phyloP scores from a whole-genome alignment of 1,140 invertebrate species.

The Caenorhabditis briggsae region DNA sequence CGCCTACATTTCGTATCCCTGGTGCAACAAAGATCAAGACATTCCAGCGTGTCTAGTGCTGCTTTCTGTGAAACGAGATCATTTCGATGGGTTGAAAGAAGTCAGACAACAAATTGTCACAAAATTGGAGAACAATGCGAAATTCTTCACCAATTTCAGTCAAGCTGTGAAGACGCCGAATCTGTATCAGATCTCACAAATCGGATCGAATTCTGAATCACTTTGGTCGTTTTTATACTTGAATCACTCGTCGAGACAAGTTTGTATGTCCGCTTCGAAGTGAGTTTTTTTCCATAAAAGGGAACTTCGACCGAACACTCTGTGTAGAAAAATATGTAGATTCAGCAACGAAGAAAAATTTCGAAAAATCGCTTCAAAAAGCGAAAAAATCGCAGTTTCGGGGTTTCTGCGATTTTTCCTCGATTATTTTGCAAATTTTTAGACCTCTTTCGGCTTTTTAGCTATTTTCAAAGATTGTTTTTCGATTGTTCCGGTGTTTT shows the following conservation, averaged over 20 bases:
- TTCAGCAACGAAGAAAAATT: no score
- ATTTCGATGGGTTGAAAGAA: conserved; percentile 55
- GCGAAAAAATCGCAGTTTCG: no score
- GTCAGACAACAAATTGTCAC: conserved; percentile 49
- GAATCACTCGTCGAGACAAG: conserved; percentile 53
- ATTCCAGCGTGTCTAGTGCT: conserved; percentile 55
- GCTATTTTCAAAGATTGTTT: no score
- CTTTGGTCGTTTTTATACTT: conserved; percentile 62
- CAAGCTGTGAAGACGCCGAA: conserved; percentile 34
- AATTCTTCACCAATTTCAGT: conserved; percentile 46
- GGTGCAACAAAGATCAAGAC: conserved; percentile 38
- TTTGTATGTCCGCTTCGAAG: conserved; percentile 58
- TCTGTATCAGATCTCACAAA: conserved; percentile 59
- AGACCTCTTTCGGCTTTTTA: no score
- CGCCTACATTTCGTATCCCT: conserved; percentile 63
- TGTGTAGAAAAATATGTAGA: no score
- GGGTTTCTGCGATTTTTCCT: no score
- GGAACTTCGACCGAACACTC: no score
- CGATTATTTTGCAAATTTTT: no score
- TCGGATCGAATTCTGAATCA: conserved; percentile 56
- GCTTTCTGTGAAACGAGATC: conserved; percentile 60
- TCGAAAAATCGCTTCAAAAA: no score
- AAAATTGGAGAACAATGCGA: conserved; percentile 54
- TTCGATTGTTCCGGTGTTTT: no score
- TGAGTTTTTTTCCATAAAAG: not conserved